phyloP scores from a whole-genome alignment of 2,797 vertebrate species.

The Tamandua tetradactyla region DNA sequence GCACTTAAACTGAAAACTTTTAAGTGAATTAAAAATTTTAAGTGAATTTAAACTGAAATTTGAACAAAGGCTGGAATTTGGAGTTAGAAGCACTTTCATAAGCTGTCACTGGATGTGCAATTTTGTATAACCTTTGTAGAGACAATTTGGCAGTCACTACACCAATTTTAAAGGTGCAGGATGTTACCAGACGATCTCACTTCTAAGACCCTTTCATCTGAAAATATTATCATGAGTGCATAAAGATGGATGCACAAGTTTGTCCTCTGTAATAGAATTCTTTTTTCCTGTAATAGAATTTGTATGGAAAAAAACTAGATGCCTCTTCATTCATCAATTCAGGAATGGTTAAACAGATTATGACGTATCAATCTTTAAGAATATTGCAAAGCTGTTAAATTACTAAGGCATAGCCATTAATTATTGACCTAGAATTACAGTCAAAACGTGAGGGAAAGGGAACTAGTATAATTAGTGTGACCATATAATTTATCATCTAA shows the following conservation, averaged over 20 bases:
- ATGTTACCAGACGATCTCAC: neutral
- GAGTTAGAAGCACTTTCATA: accelerated
- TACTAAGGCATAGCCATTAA: neutral
- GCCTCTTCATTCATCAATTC: neutral
- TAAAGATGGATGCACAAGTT: neutral
- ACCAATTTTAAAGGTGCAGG: neutral
- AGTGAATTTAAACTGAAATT: no score
- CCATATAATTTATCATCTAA: neutral
- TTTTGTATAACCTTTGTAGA: neutral
- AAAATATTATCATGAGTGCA: neutral
- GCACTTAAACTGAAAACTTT: neutral
- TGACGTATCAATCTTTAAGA: neutral
- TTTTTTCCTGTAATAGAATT: neutral
- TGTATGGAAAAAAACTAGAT: neutral
- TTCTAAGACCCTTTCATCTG: neutral
- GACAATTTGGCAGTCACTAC: neutral
- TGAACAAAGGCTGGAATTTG: neutral
- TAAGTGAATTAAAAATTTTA: no score
- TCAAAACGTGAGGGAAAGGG: neutral
- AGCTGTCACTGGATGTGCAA: neutral
- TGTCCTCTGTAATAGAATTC: neutral
- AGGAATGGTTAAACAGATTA: neutral
- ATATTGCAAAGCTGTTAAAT: neutral
- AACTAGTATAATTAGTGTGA: neutral
- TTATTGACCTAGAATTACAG: neutral